phyloP scores from a whole-genome alignment of 1,140 invertebrate genomes.

The Drosophila pallidifrons region DNA sequence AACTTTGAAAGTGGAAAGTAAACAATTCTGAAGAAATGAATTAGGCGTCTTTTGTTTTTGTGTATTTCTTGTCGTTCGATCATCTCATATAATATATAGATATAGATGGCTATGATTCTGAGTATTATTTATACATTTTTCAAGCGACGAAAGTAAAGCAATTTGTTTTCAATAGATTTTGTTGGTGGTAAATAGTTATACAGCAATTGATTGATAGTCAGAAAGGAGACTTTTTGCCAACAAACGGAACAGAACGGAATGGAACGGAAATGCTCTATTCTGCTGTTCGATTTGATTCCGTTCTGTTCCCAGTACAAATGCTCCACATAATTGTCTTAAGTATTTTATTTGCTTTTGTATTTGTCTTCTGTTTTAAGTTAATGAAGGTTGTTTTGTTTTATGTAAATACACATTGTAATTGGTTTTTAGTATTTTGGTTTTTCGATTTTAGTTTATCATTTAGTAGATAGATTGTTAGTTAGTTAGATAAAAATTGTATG shows the following conservation, averaged over 20 bases:
- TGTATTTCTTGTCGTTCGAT: conserved; percentile 15
- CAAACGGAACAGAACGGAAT: background rate
- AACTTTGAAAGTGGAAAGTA: conserved; percentile 18
- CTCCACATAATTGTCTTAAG: conserved; percentile 44
- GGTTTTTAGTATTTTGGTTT: background rate
- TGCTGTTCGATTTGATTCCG: background rate
- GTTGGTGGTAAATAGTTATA: conserved; percentile 57
- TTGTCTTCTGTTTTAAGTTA: conserved; percentile 42
- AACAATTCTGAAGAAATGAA: conserved; percentile 24
- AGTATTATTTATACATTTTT: conserved; percentile 53
- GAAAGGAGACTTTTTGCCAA: conserved; percentile 30
- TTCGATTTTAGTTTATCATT: conserved; percentile 32
- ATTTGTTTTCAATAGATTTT: conserved; percentile 9
- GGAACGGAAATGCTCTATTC: background rate
- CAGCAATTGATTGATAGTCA: conserved; percentile 54
- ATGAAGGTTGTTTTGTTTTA: conserved; percentile 3
- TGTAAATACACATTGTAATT: conserved; percentile 29
- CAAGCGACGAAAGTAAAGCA: conserved; percentile 24
- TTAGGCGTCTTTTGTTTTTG: conserved; percentile 10
- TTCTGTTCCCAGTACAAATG: conserved; percentile 27
- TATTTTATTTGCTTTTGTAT: conserved; percentile 21
- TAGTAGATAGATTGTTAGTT: conserved; percentile 51
- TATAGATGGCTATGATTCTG: conserved; percentile 45
- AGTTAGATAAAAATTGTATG: conserved; percentile 68
- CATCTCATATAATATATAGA: conserved; percentile 4